These are phyloP conservation scores for Prionace glauca DNA, from an alignment of 2,797 vertebrate genomes.

Conservation along the genomic window DNA sequence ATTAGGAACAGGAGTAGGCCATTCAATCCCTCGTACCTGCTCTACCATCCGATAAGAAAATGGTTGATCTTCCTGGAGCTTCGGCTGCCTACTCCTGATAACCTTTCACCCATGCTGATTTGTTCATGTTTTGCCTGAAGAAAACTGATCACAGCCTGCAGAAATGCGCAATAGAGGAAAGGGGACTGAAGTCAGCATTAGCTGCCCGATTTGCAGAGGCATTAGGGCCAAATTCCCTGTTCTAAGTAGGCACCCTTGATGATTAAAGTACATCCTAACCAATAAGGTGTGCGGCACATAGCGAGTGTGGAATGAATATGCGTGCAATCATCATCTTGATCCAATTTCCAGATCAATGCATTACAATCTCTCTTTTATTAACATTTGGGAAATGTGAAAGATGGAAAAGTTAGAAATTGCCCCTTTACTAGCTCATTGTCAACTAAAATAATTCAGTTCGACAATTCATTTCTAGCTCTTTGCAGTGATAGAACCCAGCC, in stretches of 20 bases:
- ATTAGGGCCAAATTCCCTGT: neutral
- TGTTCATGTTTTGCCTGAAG: neutral
- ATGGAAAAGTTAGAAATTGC: neutral
- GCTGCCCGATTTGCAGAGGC: neutral
- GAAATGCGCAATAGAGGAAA: neutral
- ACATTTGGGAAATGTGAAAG: neutral
- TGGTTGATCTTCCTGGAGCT: too few species aligned
- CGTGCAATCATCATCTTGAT: neutral
- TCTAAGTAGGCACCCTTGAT: neutral
- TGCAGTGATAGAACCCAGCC: neutral
- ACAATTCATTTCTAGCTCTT: neutral
- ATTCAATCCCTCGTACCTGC: too few species aligned
- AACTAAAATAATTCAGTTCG: neutral
- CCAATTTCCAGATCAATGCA: neutral
- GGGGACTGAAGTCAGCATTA: neutral
- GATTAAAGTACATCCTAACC: neutral
- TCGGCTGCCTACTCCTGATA: too few species aligned
- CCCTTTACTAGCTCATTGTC: neutral
- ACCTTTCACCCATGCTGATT: neutral
- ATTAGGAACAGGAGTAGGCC: too few species aligned
- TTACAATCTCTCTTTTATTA: neutral
- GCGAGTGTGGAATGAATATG: neutral
- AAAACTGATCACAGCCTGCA: neutral
- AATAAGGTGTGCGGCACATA: neutral
- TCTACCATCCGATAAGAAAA: too few species aligned